Evolutionary conservation across 2,113 vertebrate genomes (phyloP), one percentile per base, ranked within the genome.

Genomic region (Lampris incognitus): DNA sequence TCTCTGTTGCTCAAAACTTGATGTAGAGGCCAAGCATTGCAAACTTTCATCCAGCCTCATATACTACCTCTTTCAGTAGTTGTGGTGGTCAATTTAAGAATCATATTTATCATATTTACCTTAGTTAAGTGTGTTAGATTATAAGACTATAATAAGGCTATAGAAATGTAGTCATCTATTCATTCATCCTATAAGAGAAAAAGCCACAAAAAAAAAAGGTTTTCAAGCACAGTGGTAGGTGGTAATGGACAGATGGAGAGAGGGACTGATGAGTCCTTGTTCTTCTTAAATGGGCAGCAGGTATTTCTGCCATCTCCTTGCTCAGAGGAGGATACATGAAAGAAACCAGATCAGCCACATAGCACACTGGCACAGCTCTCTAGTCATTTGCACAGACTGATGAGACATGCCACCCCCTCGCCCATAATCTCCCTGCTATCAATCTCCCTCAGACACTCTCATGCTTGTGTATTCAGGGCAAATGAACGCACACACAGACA

Each of bases 321-420:
- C 79, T 86, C 74, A 85, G 40, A 48, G 62, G 72, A 85, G 78
- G 76, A 78, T 71, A 41, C 39, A 44, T 69, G 71, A 79, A 73
- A 74, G 84, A 80, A 85, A 87, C 87, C 69, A 85, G 81, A 89
- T 92, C 82, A 91, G 69, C 76, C 73, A 66, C 48, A 55, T 66
- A 82, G 72, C 64, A 67, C 50, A 40, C 37, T 39, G 46, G 75
- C n/a, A 83, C 57, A 75, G 65, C 79, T 80, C 48, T 62, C 72
- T 76, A 68, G 83, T 85, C 71, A 67, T 82, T 52, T 57, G 46
- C 58, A n/a, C 66, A 78, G 84, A 79, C 78, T 65, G 78, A 82
- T 24, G 6, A 72, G 62, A 83, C 74, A 70, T 41, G 37, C 13
- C 49, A 54, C 37, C 58, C 63, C 72, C 69, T 74, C 56, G 0